These are phyloP conservation scores for Stenolophus ochropezus DNA, from an alignment of 2,888 invertebrate species.

Conservation along the genomic window DNA sequence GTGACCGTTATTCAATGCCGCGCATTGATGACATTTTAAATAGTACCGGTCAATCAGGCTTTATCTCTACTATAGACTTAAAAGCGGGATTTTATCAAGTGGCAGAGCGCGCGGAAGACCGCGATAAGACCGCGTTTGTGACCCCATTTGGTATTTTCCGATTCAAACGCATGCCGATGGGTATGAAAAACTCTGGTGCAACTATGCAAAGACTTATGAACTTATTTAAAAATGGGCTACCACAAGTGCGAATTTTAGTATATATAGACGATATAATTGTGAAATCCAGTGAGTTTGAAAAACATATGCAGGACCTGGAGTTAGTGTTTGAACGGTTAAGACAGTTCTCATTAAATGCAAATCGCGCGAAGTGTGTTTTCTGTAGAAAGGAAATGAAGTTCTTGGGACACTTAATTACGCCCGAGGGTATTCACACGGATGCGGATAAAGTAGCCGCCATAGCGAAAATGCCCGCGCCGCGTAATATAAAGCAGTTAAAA, in stretches of 20 bases:
- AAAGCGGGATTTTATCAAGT: too few relatives aligned
- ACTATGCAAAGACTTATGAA: slow-evolving; percentile 32
- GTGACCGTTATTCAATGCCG: slow-evolving; percentile 56
- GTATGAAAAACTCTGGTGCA: background rate
- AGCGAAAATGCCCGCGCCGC: background rate
- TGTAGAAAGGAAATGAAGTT: background rate
- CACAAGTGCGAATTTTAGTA: background rate
- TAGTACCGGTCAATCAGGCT: background rate
- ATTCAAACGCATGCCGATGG: slow-evolving; percentile 6
- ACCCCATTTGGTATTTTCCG: slow-evolving; percentile 14
- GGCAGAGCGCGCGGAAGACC: too few relatives aligned
- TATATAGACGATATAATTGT: background rate
- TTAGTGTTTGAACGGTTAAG: background rate
- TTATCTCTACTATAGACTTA: slow-evolving; percentile 29
- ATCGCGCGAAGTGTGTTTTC: background rate
- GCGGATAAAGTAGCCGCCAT: background rate
- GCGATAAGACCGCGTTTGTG: slow-evolving; percentile 15
- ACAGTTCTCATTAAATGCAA: background rate
- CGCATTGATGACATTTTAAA: slow-evolving; percentile 59
- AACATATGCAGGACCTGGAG: background rate
- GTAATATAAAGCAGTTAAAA: background rate
- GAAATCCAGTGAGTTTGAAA: background rate
- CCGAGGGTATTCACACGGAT: background rate
- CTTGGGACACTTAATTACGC: background rate
- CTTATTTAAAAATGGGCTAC: background rate